Conservation (phyloP, 2,797 vertebrate species). For the Gallinago nigripennis region DNA sequence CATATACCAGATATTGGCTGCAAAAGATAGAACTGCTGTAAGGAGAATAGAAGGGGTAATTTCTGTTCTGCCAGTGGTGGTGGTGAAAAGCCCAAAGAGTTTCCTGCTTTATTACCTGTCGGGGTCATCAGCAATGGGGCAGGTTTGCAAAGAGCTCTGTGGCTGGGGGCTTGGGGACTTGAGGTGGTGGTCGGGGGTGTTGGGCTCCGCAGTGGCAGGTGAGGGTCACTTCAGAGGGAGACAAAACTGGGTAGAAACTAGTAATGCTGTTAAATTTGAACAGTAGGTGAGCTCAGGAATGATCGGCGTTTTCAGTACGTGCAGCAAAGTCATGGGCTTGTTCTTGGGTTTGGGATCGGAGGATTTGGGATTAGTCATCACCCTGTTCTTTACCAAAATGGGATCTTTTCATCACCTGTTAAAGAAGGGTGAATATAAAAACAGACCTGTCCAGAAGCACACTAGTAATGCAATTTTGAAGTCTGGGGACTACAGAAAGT, state of each 20-base stretch:
- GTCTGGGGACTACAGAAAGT: background rate
- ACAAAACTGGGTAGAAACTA: no score
- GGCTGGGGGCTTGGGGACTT: background rate
- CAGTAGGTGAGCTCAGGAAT: background rate
- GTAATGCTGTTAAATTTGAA: fast-evolving
- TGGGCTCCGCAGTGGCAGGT: fast-evolving
- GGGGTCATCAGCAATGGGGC: background rate
- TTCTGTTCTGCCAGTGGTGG: background rate
- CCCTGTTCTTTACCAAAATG: background rate
- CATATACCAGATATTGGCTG: background rate
- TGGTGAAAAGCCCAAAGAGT: background rate
- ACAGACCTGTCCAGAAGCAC: background rate
- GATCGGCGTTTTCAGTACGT: fast-evolving
- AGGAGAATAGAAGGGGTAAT: background rate
- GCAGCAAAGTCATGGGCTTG: background rate
- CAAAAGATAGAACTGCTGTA: background rate
- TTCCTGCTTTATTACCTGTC: background rate
- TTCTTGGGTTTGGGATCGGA: background rate
- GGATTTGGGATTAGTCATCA: background rate
- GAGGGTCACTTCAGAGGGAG: background rate
- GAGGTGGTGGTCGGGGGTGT: fast-evolving
- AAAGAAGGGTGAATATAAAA: background rate
- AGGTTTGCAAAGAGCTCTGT: background rate
- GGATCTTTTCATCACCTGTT: background rate
- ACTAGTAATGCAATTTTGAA: background rate